phyloP scores from a whole-genome alignment of 2,888 invertebrate species.

The Drosophila macrospina region DNA sequence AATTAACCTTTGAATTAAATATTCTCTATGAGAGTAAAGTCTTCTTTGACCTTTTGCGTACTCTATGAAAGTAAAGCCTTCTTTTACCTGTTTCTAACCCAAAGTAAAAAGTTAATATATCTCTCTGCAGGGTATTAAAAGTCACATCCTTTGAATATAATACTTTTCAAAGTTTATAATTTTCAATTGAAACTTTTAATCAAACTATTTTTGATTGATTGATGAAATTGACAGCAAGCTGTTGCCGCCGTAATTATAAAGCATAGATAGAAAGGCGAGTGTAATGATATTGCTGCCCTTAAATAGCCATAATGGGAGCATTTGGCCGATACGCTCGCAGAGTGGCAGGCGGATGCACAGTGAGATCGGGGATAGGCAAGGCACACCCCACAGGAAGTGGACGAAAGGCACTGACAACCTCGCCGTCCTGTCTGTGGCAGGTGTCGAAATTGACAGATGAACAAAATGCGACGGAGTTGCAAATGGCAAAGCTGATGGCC shows the following conservation, averaged over 20 bases:
- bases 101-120: too few species aligned
- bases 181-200: conserved; percentile 3
- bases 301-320: conserved; percentile 28
- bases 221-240: conserved; percentile 16
- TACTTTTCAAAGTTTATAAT: neutral
- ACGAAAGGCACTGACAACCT: conserved; percentile 33
- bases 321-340: conserved; percentile 3
- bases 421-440: conserved; percentile 66
- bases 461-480: conserved; percentile 49
- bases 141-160: neutral
- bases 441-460: conserved; percentile 81
- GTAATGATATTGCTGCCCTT: conserved; percentile 23
- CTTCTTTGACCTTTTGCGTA: too few species aligned
- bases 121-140: too few species aligned
- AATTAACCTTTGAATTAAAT: too few species aligned
- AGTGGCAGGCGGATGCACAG: neutral
- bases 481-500: conserved; percentile 39
- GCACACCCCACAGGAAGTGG: conserved; percentile 61
- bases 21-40: too few species aligned
- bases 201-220: conserved; percentile 26
- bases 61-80: too few species aligned
- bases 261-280: neutral
- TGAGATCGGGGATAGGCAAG: neutral
- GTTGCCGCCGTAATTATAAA: conserved; percentile 29
- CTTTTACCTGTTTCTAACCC: too few species aligned